Evolutionary conservation across 2,888 invertebrate species (phyloP).

Genomic region (Aspidiotus destructor): DNA sequence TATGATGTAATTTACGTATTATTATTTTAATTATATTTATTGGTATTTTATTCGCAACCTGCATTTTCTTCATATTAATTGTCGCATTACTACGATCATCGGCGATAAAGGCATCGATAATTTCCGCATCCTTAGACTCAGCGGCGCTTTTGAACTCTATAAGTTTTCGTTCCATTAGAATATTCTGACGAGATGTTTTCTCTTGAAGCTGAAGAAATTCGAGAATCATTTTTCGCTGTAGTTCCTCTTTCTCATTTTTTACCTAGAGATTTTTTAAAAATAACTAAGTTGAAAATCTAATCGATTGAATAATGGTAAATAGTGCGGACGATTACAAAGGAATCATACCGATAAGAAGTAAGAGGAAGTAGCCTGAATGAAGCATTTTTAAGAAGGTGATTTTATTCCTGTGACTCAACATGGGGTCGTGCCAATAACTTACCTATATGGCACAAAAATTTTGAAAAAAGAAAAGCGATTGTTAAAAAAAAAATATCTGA

Average conservation of each 20-base stretch:
- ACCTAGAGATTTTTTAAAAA: slow-evolving; percentile 1
- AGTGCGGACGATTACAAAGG: not conserved
- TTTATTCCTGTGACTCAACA: no score
- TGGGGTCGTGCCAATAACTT: no score
- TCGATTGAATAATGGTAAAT: no score
- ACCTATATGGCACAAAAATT: not conserved
- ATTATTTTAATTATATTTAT: not conserved
- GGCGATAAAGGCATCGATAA: not conserved
- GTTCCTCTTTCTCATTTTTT: not conserved
- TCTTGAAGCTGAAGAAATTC: slow-evolving; percentile 1
- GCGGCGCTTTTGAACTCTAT: not conserved
- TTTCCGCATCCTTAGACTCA: slow-evolving; percentile 4
- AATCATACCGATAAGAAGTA: not conserved
- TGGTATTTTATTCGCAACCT: not conserved
- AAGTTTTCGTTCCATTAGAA: not conserved
- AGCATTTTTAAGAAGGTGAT: no score
- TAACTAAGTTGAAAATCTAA: no score
- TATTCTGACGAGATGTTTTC: not conserved
- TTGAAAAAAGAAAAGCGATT: not conserved
- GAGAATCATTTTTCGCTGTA: not conserved
- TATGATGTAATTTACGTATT: not conserved
- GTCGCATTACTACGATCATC: not conserved
- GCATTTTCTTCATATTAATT: not conserved
- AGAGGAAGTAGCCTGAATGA: no score
- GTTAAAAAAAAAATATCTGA: not conserved